Conservation (phyloP, 2,797 vertebrate genomes). For the Mionectes olivaceus region DNA sequence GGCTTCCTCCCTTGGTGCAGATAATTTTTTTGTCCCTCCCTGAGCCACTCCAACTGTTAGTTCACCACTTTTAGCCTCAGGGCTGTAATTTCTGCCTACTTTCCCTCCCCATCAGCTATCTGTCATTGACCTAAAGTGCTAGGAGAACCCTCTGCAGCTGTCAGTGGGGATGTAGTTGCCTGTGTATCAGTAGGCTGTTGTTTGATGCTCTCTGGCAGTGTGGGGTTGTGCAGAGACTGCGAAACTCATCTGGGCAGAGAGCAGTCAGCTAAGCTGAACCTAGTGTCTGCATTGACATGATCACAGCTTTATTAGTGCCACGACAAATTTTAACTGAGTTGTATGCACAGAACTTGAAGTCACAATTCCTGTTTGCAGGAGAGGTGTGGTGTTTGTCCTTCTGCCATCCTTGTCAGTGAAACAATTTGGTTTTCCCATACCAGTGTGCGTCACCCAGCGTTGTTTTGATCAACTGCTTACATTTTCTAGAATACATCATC, state of each 20-base stretch:
- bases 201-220: not conserved
- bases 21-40: not conserved
- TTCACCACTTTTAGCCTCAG: not conserved
- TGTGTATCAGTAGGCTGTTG: not conserved
- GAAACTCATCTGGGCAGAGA: not conserved
- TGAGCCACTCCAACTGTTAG: not conserved
- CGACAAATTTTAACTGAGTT: not conserved
- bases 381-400: not conserved
- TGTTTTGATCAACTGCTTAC: not conserved
- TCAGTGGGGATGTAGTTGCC: not conserved
- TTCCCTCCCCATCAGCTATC: not conserved
- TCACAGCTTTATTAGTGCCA: not conserved
- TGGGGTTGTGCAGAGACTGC: not conserved
- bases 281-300: not conserved
- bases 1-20: not conserved
- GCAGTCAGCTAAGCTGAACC: not conserved
- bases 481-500: not conserved
- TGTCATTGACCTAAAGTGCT: not conserved
- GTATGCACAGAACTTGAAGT: not conserved
- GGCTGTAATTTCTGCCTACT: not conserved
- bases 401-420: not conserved
- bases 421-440: not conserved
- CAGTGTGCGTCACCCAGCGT: accelerated
- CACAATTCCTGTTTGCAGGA: not conserved
- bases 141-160: not conserved